phyloP scores from a whole-genome alignment of 2,888 invertebrate species.

The Encarsia formosa region DNA sequence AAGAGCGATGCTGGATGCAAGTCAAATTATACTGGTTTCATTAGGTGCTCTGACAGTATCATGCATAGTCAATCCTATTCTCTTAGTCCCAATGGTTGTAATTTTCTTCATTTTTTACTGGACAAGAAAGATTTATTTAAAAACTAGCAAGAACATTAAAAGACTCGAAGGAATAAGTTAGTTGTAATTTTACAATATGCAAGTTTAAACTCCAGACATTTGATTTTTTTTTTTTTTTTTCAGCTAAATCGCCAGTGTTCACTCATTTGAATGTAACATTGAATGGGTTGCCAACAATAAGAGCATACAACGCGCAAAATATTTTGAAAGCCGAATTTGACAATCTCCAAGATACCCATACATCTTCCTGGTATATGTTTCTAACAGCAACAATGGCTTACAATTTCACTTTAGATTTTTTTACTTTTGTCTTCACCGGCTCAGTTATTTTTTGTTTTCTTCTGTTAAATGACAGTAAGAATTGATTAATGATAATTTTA shows the following conservation, averaged over 20 bases:
- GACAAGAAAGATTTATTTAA: slow-evolving; percentile 62
- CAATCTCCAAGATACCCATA: slow-evolving; percentile 54
- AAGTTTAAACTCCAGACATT: too few species aligned
- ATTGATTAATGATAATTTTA: not conserved
- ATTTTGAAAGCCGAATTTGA: slow-evolving; percentile 63
- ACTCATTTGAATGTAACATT: slow-evolving; percentile 72
- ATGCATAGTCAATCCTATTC: slow-evolving; percentile 59
- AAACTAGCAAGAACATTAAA: slow-evolving; percentile 70
- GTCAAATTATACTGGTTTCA: slow-evolving; percentile 52
- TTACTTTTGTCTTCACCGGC: slow-evolving; percentile 62
- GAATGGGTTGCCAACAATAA: slow-evolving; percentile 70
- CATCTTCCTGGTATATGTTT: slow-evolving; percentile 53
- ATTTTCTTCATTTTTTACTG: slow-evolving; percentile 58
- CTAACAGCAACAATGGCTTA: slow-evolving; percentile 49
- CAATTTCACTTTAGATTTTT: slow-evolving; percentile 59
- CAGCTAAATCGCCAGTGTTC: slow-evolving; percentile 77
- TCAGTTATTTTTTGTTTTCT: slow-evolving; percentile 64
- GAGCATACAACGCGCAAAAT: slow-evolving; percentile 66
- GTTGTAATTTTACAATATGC: slow-evolving; percentile 34
- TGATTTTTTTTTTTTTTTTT: slow-evolving; percentile 17
- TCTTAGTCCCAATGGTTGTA: slow-evolving; percentile 58
- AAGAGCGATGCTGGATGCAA: slow-evolving; percentile 61
- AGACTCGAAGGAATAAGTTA: slow-evolving; percentile 62
- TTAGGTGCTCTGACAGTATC: slow-evolving; percentile 61
- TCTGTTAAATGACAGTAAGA: slow-evolving; percentile 43